A percentile compares a stretch with the other conserved stretches of the same genome.
Conservation (phyloP, 2,888 invertebrate genomes). For the Catotricha subobsoleta region DNA sequence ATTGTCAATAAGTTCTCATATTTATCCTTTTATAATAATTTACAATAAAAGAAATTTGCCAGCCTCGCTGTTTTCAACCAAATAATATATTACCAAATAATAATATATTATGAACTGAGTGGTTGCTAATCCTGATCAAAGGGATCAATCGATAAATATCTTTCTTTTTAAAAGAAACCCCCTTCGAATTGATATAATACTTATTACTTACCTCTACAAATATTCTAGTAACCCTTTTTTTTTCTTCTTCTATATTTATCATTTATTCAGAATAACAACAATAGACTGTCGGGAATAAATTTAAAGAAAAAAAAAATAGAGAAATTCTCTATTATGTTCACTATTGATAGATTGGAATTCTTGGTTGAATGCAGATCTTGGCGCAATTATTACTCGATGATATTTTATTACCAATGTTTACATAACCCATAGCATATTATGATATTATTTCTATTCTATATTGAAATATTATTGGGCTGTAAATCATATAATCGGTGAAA, state of each 20-base stretch:
- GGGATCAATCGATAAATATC: background rate
- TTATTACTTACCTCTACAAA: background rate
- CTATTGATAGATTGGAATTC: background rate
- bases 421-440: background rate
- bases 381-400: constrained; percentile 3
- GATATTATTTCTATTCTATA: no score
- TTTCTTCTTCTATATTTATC: background rate
- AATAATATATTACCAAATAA: no score
- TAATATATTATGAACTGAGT: no score
- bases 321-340: background rate
- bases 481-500: constrained; percentile 4
- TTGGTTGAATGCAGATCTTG: background rate
- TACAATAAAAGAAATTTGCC: background rate
- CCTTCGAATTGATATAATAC: no score
- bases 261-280: background rate
- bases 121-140: constrained; percentile 1
- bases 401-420: constrained; percentile 4
- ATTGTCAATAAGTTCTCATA: no score
- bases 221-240: background rate
- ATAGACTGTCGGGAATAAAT: background rate
- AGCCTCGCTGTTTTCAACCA: no score
- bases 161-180: no score
- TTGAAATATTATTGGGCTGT: constrained; percentile 2
- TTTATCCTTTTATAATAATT: no score
- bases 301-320: background rate